Percentiles rank a stretch among this genome's conserved stretches.
These are phyloP conservation scores for Miltochrista miniata DNA, from an alignment of 2,888 invertebrate genomes.

Conservation along the genomic window DNA sequence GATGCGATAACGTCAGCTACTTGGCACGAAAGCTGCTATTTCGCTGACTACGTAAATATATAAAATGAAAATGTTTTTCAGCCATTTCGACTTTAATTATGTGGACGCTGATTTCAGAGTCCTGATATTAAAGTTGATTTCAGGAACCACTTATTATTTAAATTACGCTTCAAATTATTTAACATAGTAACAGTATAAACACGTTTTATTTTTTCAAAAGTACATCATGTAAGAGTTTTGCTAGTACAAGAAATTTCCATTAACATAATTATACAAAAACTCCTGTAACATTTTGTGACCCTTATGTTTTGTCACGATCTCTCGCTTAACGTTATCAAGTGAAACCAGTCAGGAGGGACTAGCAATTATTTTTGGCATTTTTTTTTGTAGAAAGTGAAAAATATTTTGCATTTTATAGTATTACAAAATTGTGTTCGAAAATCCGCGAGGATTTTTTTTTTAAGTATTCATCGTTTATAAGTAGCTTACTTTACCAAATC, in stretches of 20 bases:
- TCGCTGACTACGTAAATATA: conserved; percentile 7
- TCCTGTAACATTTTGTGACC: neutral
- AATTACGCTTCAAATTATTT: neutral
- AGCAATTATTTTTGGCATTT: neutral
- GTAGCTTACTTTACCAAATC: too few species aligned
- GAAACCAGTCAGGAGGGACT: neutral
- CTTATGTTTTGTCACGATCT: neutral
- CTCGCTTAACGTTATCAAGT: neutral
- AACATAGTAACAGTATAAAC: too few species aligned
- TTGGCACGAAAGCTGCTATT: conserved; percentile 12
- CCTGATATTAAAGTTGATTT: conserved; percentile 10
- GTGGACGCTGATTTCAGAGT: conserved; percentile 7
- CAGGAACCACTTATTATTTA: conserved; percentile 1
- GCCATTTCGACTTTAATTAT: conserved; percentile 15
- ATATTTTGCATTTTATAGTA: too few species aligned
- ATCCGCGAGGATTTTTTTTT: too few species aligned
- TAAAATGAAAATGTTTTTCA: conserved; percentile 15
- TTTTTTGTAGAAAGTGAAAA: neutral
- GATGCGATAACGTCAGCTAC: conserved; percentile 26
- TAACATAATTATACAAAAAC: neutral
- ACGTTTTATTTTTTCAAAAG: neutral
- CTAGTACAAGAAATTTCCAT: neutral
- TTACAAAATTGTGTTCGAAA: too few species aligned
- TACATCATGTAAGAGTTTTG: neutral
- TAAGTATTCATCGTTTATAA: too few species aligned